Evolutionary conservation across 2,888 invertebrate genomes (phyloP), one percentile per base, ranked within the genome.

Genomic region (Cephus spinipes): DNA sequence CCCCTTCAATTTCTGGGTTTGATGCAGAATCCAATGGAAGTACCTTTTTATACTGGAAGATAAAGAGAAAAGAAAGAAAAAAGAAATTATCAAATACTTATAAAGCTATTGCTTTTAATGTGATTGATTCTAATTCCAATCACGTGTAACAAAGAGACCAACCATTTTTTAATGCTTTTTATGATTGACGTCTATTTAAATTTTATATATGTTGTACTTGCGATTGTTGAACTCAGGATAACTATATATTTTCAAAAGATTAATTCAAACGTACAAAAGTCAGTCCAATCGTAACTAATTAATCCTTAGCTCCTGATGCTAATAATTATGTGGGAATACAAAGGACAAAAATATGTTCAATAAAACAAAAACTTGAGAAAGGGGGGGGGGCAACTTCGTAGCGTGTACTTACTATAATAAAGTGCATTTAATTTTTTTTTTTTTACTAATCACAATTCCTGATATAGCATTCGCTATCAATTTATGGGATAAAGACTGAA

Each of bases 391-490:
- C 4, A 6, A 55, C 55, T 23, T 55, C 23, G 15, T 55, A 55
- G 55, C 9, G 55, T 23, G 55, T 55, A 55, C 55, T 55, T 55
- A 55, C 15, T 73, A 68, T 55, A 78, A 76, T 76, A 73, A 78
- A 76, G 55, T 76, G 78, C 76, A 78, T 78, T 78, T 35, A 12
- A 12, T 12, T 35, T 35, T 35, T 35, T 78, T 78, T 73, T 73
- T 68, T 23, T 33, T 75, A 71, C 31, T 11, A 71, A 71, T 32
- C 31, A 32, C 71, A 23, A 71, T 71, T 9, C 23, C 9, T 23
- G 9, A 55, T 55, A 55, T 55, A 23, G 9, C 0, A 55, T 55
- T 23, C 23, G 23, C 6, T 55, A 55, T 55, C 23, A 23, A 55
- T 55, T 55, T 23, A 55, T 55, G 55, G 55, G 55, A 55, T 55